A percentile compares a stretch with the other conserved stretches of the same genome.
phyloP scores from a whole-genome alignment of 1,140 invertebrate genomes.

The Musca domestica region DNA sequence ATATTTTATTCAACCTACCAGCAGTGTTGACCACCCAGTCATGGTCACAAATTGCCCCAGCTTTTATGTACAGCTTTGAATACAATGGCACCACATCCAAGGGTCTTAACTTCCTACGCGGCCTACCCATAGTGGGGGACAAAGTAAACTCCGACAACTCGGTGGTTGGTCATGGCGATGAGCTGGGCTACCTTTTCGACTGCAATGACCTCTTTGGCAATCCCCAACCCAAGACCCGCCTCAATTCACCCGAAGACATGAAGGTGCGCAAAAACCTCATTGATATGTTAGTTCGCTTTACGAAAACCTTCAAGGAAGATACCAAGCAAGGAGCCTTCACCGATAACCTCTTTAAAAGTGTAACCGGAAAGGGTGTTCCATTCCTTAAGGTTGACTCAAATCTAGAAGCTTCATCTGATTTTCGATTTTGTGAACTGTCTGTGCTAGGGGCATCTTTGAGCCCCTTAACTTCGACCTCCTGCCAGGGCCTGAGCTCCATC shows the following conservation, averaged over 20 bases:
- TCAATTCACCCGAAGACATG: slow-evolving; percentile 57
- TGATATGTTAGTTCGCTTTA: slow-evolving; percentile 66
- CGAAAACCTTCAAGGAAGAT: slow-evolving; percentile 38
- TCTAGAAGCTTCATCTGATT: slow-evolving; percentile 56
- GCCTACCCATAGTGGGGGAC: slow-evolving; percentile 59
- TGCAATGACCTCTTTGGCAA: slow-evolving; percentile 61
- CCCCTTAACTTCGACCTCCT: slow-evolving; percentile 56
- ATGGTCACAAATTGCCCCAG: slow-evolving; percentile 62
- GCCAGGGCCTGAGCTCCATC: slow-evolving; percentile 45
- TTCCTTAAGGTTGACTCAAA: slow-evolving; percentile 59
- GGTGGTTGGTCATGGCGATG: slow-evolving; percentile 64
- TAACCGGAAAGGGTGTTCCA: slow-evolving; percentile 56
- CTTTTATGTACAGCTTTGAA: slow-evolving; percentile 73
- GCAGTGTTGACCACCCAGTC: slow-evolving; percentile 66
- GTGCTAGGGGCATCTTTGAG: slow-evolving; percentile 60
- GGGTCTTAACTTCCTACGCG: slow-evolving; percentile 63
- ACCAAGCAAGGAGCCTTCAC: slow-evolving; percentile 44
- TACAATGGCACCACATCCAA: slow-evolving; percentile 62
- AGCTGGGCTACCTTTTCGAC: slow-evolving; percentile 68
- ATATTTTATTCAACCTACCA: slow-evolving; percentile 72
- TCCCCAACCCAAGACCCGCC: slow-evolving; percentile 49
- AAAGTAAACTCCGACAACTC: slow-evolving; percentile 43
- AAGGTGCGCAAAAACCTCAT: slow-evolving; percentile 64
- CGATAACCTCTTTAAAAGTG: slow-evolving; percentile 50
- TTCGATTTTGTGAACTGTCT: slow-evolving; percentile 64